Evolutionary conservation across 2,888 invertebrate species (phyloP).

Genomic region (Caenorhabditis doughertyi): DNA sequence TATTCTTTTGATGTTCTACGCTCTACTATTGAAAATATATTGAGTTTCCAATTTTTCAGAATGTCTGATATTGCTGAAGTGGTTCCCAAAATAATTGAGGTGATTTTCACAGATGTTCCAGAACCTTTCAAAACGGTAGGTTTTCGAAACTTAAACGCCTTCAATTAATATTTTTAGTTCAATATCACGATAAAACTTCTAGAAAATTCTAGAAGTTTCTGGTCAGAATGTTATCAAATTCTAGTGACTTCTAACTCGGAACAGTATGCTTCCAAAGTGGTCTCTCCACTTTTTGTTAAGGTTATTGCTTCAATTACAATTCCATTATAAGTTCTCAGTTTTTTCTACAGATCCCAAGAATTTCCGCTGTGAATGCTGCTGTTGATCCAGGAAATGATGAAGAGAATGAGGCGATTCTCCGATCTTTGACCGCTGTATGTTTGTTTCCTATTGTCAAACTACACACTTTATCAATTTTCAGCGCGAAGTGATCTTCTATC

Average conservation of each 20-base stretch:
- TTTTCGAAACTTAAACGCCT: neutral
- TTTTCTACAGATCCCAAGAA: conserved; percentile 38
- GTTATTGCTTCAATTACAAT: neutral
- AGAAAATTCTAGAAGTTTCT: conserved; percentile 58
- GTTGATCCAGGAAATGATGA: conserved; percentile 43
- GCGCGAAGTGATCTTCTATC: conserved; percentile 46
- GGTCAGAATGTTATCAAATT: conserved; percentile 60
- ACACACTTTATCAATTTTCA: conserved; percentile 23
- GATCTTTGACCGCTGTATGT: conserved; percentile 39
- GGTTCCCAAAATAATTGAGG: conserved; percentile 35
- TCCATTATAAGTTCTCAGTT: no score
- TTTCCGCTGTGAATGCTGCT: conserved; percentile 44
- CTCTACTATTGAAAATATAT: no score
- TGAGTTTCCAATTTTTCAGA: no score
- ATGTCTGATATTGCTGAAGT: conserved; percentile 40
- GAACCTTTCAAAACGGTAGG: conserved; percentile 45
- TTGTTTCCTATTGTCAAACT: neutral
- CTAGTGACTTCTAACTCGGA: conserved; percentile 18
- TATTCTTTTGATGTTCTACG: no score
- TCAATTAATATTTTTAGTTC: conserved; percentile 11
- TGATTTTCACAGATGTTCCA: conserved; percentile 30
- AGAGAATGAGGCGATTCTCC: conserved; percentile 38
- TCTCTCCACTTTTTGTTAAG: conserved; percentile 47
- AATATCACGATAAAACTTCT: conserved; percentile 32
- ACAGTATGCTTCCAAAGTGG: conserved; percentile 1